Evolutionary conservation across 2,888 invertebrate species (phyloP).

Genomic region (Eueremaeus valkanovi): DNA sequence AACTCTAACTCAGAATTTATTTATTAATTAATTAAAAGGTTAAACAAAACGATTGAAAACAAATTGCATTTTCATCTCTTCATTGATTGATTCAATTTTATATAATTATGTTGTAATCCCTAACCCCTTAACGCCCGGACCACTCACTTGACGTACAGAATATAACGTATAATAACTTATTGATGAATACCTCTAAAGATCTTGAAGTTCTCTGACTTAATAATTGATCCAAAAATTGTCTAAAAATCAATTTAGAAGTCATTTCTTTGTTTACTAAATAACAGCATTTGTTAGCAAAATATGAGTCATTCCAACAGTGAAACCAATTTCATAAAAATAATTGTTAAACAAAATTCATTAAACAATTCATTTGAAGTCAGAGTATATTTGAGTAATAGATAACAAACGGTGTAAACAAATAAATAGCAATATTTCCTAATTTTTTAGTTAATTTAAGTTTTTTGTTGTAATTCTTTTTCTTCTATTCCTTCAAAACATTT

Average conservation of each 20-base stretch:
- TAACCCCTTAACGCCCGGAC: not conserved
- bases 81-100: not conserved
- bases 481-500: not conserved
- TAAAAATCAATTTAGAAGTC: conserved; percentile 29
- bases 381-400: not conserved
- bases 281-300: conserved; percentile 19
- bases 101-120: conserved; percentile 15
- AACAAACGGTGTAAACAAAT: not conserved
- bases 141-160: not conserved
- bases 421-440: too few species aligned
- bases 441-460: not conserved
- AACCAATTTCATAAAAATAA: conserved; percentile 11
- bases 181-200: conserved; percentile 31
- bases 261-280: conserved; percentile 18
- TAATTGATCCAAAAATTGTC: conserved; percentile 3
- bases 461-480: conserved; percentile 12
- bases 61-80: conserved; percentile 15
- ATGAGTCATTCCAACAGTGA: conserved; percentile 24
- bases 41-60: not conserved
- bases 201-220: conserved; percentile 35
- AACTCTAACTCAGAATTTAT: not conserved
- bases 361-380: not conserved
- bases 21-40: conserved; percentile 2
- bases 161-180: too few species aligned
- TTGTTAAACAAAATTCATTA: not conserved